Percentiles rank a stretch among this genome's conserved stretches.
Evolutionary conservation across 1,140 invertebrate species (phyloP).

Genomic region (Cherax quadricarinatus): DNA sequence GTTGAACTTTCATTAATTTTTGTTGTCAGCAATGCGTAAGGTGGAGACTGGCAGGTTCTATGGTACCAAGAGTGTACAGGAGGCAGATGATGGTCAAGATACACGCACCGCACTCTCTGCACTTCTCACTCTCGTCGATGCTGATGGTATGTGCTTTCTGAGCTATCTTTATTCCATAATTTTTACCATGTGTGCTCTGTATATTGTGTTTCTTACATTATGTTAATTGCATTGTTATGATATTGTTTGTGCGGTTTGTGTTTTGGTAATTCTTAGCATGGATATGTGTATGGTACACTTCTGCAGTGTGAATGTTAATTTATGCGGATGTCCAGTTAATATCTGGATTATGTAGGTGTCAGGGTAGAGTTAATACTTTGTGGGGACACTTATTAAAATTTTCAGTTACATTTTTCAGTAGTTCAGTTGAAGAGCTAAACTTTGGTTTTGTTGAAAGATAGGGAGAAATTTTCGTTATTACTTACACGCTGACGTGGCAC

Average conservation of each 20-base stretch:
- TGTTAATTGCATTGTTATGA: neutral
- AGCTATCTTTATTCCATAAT: neutral
- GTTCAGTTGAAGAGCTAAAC: no score
- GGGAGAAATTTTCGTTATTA: no score
- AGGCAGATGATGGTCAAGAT: slow-evolving; percentile 53
- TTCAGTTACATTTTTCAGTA: no score
- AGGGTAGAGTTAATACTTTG: no score
- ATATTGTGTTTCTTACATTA: neutral
- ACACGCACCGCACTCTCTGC: slow-evolving; percentile 53
- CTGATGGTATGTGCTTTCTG: slow-evolving; percentile 21
- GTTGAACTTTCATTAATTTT: neutral
- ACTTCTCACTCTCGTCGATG: slow-evolving; percentile 39
- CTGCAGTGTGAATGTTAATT: no score
- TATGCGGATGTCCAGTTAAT: no score
- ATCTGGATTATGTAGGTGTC: no score
- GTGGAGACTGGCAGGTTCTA: slow-evolving; percentile 60
- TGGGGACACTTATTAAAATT: no score
- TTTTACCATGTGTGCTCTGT: neutral
- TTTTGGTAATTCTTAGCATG: no score
- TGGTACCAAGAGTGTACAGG: slow-evolving; percentile 58
- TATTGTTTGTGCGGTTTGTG: no score
- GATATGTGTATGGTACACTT: neutral
- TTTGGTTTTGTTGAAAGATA: no score
- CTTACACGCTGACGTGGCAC: no score
- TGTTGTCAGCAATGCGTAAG: slow-evolving; percentile 42